Evolutionary conservation across 2,888 invertebrate species (phyloP), one percentile per base, ranked within the genome.

Genomic region (Pyrochroa serraticornis): DNA sequence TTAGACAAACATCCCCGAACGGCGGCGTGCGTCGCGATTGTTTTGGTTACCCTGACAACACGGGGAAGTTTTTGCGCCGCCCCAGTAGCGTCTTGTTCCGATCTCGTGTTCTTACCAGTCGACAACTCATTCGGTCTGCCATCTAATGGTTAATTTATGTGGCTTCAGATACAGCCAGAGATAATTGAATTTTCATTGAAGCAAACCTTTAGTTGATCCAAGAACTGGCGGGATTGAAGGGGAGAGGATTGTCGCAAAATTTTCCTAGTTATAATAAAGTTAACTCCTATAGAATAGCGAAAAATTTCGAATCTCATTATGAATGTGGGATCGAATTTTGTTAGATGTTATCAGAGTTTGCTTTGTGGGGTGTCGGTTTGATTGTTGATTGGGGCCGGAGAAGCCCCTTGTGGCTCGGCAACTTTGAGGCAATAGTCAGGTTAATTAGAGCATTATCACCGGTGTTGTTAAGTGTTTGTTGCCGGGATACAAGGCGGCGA

Each of bases 161-260:
- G 64, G 60, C 64, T 64, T 64, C 64, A 58, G 60, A 60, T 51
- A 60, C 59, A 54, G 60, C 58, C 50, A 60, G 58, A 63, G 58
- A 59, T 64, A 64, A 64, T 64, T 64, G 62, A 63, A 64, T 60
- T 64, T 64, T 63, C 60, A 64, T 64, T 63, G 61, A 59, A 59
- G 53, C 59, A 54, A 50, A 48, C 39, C 52, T 38, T 57, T 46
- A 58, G 52, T 58, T 58, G 58, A 58, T 53, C 53, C 53, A 48
- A 48, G 53, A 53, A 53, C 53, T 5, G 58, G 42, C 47, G 55
- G 55, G 48, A 35, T 37, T 37, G 42, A 48, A 42, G 48, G 55
- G 55, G n/a, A n/a, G n/a, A n/a, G 42, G 55, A 48, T 42, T 55
- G 48, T 55, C 48, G 46, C 53, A 46, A 46, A 46, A 53, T 41